Base-by-base conservation (phyloP, 2,113 vertebrate species). In the Rana temporaria region DNA sequence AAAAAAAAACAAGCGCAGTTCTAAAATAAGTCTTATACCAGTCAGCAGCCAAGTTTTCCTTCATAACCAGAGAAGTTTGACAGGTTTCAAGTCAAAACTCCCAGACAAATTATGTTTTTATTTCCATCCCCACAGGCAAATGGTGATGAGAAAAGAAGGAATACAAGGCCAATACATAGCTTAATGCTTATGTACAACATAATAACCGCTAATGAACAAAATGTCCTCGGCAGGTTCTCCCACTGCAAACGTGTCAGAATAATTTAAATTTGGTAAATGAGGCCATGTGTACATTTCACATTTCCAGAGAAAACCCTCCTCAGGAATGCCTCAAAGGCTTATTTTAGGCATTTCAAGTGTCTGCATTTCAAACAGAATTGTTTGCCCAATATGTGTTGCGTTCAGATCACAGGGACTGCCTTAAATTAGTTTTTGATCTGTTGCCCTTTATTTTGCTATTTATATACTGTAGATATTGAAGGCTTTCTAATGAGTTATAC, bases 71-170 rank as follows among this genome's bases (percentile, higher is more conserved):
- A 66, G 62, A 65, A 67, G 22, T 34, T 59, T 74, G 60, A 66
- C 80, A 82, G 70, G 62, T 82, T 66, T 74, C 26, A 73, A 74
- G 60, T 74, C 80, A 75, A 30, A 81, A 81, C 72, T 17, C 57
- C 42, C 18, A 34, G 59, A 73, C 69, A 81, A 73, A 81, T 73
- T 56, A 14, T 65, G 79, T 12, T 73, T 73, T 73, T 73, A 64
- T 73, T 81, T 81, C 69, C 79, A 73, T 73, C 60, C 79, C 69
- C 38, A 19, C 55, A 81, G 79, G 69, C 60, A 65, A 73, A 65
- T 73, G 20, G 65, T 52, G 30, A 81, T 64, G 79, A 52, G 52
- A 78, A 19, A 56, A 78, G 22, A 24, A 80, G 26, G 48, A 73
- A 81, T 56, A 20, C 19, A 72, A 55, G 24, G 69, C 60, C 79